A percentile compares a stretch with the other conserved stretches of the same genome.
These are phyloP conservation scores for Platynereis dumerilii DNA, from an alignment of 2,888 invertebrate genomes.

Conservation along the genomic window DNA sequence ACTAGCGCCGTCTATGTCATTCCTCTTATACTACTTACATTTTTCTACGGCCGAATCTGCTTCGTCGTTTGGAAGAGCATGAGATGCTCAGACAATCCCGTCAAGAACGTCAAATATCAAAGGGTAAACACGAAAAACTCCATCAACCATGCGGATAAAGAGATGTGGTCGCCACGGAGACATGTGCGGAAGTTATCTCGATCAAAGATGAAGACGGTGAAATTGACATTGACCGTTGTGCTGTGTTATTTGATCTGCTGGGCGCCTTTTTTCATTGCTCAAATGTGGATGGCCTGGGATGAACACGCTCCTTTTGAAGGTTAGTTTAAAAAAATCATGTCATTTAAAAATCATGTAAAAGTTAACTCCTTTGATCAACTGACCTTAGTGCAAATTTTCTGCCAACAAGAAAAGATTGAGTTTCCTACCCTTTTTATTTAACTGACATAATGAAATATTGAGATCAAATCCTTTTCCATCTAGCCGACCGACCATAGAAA, in stretches of 20 bases:
- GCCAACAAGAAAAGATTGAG: too few species aligned
- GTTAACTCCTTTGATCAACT: too few species aligned
- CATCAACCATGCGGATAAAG: too few species aligned
- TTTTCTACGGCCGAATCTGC: constrained; percentile 62
- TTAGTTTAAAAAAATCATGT: too few species aligned
- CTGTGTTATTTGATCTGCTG: constrained; percentile 74
- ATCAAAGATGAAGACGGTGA: constrained; percentile 66
- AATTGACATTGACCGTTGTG: constrained; percentile 66
- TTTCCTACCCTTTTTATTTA: too few species aligned
- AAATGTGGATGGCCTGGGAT: constrained; percentile 68
- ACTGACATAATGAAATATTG: too few species aligned
- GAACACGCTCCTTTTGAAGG: constrained; percentile 45
- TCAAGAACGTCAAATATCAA: not conserved
- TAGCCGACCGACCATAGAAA: too few species aligned
- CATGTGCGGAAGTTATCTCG: constrained; percentile 62
- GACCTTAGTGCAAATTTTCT: too few species aligned
- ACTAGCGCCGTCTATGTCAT: constrained; percentile 63
- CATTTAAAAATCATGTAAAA: too few species aligned
- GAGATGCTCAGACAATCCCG: constrained; percentile 25
- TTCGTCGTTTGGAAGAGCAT: constrained; percentile 51
- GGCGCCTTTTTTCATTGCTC: constrained; percentile 73
- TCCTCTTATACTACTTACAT: constrained; percentile 59
- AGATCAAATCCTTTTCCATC: too few species aligned
- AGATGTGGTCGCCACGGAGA: constrained; percentile 50
- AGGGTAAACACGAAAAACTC: constrained; percentile 2